Conservation (phyloP, 2,888 invertebrate genomes). For the Hesperia comma region DNA sequence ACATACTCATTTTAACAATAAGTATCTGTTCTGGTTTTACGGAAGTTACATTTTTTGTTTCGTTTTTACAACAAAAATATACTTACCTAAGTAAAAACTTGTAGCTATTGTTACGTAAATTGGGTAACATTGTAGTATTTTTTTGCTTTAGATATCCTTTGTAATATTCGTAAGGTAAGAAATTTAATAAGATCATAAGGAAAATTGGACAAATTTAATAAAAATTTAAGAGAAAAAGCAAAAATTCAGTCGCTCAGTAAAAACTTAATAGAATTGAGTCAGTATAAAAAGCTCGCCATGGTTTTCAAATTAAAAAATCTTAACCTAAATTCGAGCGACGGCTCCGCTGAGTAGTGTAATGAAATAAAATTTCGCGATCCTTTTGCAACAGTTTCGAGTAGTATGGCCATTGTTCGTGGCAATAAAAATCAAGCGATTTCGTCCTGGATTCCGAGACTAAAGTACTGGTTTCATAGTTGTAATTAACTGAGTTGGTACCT, state of each 20-base stretch:
- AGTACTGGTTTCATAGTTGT: not conserved
- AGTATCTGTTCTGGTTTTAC: no score
- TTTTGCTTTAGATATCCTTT: not conserved
- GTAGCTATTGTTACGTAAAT: not conserved
- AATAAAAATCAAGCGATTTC: not conserved
- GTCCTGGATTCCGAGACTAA: not conserved
- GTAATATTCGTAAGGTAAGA: no score
- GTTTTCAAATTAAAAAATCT: conserved; percentile 6
- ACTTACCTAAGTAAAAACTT: not conserved
- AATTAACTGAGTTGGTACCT: no score
- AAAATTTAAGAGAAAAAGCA: not conserved
- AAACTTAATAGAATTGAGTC: not conserved
- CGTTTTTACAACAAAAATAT: no score
- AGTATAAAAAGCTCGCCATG: not conserved
- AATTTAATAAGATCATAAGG: no score
- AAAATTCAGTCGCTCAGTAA: not conserved
- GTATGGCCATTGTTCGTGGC: not conserved
- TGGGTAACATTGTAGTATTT: not conserved
- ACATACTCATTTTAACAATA: no score
- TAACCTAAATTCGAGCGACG: conserved; percentile 5
- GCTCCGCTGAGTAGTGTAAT: not conserved
- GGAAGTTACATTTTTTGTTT: no score
- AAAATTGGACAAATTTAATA: not conserved
- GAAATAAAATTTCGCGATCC: not conserved
- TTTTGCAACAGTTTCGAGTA: not conserved